These are phyloP conservation scores for Drosophila borealis DNA, from an alignment of 2,888 invertebrate genomes.

Conservation along the genomic window DNA sequence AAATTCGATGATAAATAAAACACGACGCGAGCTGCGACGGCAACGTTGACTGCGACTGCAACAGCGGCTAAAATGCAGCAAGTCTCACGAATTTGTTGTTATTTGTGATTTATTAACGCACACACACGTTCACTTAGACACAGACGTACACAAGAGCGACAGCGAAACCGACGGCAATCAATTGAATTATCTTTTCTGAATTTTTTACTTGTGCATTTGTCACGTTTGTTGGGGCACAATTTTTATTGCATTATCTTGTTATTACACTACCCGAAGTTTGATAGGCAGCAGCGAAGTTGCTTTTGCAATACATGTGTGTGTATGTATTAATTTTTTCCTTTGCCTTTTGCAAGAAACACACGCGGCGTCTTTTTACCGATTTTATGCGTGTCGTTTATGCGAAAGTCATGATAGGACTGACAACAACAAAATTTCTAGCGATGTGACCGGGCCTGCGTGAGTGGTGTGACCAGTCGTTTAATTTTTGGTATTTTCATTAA, in stretches of 20 bases:
- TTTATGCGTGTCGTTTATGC: conserved; percentile 65
- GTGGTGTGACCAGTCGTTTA: conserved; percentile 28
- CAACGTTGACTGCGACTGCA: conserved; percentile 28
- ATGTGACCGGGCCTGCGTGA: conserved; percentile 39
- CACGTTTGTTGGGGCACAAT: conserved; percentile 46
- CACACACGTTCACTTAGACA: conserved; percentile 40
- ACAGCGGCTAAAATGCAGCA: conserved; percentile 61
- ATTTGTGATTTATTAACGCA: conserved; percentile 54
- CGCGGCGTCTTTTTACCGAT: conserved; percentile 63
- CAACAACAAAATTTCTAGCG: conserved; percentile 53
- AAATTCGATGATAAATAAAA: conserved; percentile 44
- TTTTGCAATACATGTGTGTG: conserved; percentile 45
- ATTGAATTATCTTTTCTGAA: conserved; percentile 51
- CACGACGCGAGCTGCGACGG: conserved; percentile 38
- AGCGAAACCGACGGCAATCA: conserved; percentile 54
- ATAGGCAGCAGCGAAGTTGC: conserved; percentile 40
- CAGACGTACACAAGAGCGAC: conserved; percentile 28
- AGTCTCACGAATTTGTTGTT: conserved; percentile 57
- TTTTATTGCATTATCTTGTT: conserved; percentile 62
- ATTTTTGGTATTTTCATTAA: conserved; percentile 35
- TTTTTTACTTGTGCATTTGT: conserved; percentile 53
- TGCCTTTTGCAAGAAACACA: conserved; percentile 64
- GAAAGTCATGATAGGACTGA: conserved; percentile 63
- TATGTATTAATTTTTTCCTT: conserved; percentile 46
- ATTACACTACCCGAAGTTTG: conserved; percentile 62